Percentiles rank a stretch among this genome's conserved stretches.
phyloP scores from a whole-genome alignment of 2,888 invertebrate genomes.

The Epinotia ramella region DNA sequence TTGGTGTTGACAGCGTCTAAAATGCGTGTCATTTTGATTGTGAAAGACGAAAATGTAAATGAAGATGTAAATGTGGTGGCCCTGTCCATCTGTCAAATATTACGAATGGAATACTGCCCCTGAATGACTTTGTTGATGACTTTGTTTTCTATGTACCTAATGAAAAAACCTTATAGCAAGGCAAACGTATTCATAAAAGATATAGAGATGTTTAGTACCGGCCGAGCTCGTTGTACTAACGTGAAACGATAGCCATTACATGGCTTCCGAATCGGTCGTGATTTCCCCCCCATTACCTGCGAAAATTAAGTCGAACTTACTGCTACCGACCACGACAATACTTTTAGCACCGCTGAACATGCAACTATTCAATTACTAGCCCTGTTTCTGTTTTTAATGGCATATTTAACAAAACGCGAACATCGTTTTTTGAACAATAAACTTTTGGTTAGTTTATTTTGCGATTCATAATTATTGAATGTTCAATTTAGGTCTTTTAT shows the following conservation, averaged over 20 bases:
- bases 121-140: no score
- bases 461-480: background rate
- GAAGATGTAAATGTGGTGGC: no score
- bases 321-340: slow-evolving; percentile 64
- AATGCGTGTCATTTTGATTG: no score
- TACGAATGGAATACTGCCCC: no score
- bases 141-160: no score
- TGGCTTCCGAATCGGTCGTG: slow-evolving; percentile 59
- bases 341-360: slow-evolving; percentile 72
- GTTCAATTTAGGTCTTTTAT: background rate
- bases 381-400: slow-evolving; percentile 58
- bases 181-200: background rate
- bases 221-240: slow-evolving; percentile 50
- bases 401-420: slow-evolving; percentile 50
- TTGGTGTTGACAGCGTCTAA: no score
- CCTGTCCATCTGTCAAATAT: no score
- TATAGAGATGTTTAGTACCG: slow-evolving; percentile 2
- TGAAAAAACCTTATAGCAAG: background rate
- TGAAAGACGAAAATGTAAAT: no score
- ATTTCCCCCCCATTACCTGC: slow-evolving; percentile 68
- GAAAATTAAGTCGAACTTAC: slow-evolving; percentile 74
- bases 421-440: slow-evolving; percentile 42
- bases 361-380: slow-evolving; percentile 76
- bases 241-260: slow-evolving; percentile 62
- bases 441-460: background rate